Evolutionary conservation across 2,888 invertebrate species (phyloP), one percentile per base, ranked within the genome.

Genomic region (Sialis fuliginosa): DNA sequence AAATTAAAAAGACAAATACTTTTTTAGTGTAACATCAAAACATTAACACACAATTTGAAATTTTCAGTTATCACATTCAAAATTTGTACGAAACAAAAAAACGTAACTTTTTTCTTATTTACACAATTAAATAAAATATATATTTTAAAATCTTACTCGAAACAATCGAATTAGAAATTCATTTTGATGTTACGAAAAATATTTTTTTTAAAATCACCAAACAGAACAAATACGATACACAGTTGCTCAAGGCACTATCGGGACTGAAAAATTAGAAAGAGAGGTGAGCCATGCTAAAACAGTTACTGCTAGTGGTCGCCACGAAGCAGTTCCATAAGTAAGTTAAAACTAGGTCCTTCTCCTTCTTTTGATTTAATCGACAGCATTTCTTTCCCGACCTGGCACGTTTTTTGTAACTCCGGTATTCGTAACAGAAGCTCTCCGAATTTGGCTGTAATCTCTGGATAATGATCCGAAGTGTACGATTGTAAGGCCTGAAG

Each of bases 391-490:
- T 95, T 95, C 56, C 91, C 90, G 54, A 88, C 83, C 74, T 91
- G 90, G 66, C 93, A 93, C 55, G 93, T 90, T 61, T 93, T 75
- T 66, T 95, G 91, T 57, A 96, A 71, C 66, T 96, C 95, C 9
- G 95, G 92, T 64, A 96, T 90, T 57, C 93, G 77, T 51, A 95
- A 71, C 52, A 96, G 69, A 47, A 96, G 69, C 66, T 95, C 93
- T 39, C 93, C 93, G 62, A 93, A 95, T 70, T 96, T 95, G 55
- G 91, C 87, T 45, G 92, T 91, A 64, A 86, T 81, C 54, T 89
- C 86, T 9, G 91, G 90, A 68, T 92, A 95, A 65, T 91, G 90
- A 30, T 81, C 76, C 54, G 85, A 73, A 5, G 92, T 95, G 65
- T 96, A 96, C 48, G 86, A 83, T 63, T 92, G 89, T 44, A 96